Evolutionary conservation across 2,797 vertebrate species (phyloP), one percentile per base, ranked within the genome.

Genomic region (Salmo trutta): DNA sequence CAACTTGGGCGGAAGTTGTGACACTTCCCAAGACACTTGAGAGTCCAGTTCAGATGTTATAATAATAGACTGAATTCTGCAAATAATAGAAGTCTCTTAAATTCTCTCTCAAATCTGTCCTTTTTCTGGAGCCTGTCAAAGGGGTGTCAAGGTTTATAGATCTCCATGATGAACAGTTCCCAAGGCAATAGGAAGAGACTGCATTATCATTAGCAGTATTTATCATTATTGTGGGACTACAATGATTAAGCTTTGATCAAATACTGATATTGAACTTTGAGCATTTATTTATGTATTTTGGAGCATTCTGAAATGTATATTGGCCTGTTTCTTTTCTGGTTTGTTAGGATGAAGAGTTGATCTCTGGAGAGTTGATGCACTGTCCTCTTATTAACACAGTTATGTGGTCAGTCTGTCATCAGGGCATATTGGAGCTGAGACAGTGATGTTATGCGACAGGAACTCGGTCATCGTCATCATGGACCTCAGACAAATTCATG

Each of bases 31-130:
- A 16, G 15, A 41, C 62, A 65, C 65, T 69, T 69, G 75, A 67
- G 24, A 68, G 75, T 53, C 75, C 75, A 75, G 75, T 54, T 68
- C 5, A 68, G 64, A 29, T 52, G 54, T 29, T 21, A 16, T 19
- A 51, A 24, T 24, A 53, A 54, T 29, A 54, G 21, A 53, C 21
- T 0, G 65, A 54, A 51, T 17, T 21, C 17, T n/a, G 65, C 53
- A 69, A 69, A 54, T 54, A 69, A 54, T 24, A 19, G 21, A 75
- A 69, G n/a, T 27, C 6, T 53, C 74, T 5, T 52, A 64, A 52
- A 29, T 21, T 53, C 3, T 16, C 36, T n/a, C 5, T 19, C 21
- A 24, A n/a, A 51, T 21, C 15, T 15, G 12, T 71, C 19, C 12
- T 15, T 1, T 27, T 51, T 71, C 47, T 51, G 17, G 71, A 31